phyloP scores from a whole-genome alignment of 2,797 vertebrate genomes.

The Jordanella pulchra region DNA sequence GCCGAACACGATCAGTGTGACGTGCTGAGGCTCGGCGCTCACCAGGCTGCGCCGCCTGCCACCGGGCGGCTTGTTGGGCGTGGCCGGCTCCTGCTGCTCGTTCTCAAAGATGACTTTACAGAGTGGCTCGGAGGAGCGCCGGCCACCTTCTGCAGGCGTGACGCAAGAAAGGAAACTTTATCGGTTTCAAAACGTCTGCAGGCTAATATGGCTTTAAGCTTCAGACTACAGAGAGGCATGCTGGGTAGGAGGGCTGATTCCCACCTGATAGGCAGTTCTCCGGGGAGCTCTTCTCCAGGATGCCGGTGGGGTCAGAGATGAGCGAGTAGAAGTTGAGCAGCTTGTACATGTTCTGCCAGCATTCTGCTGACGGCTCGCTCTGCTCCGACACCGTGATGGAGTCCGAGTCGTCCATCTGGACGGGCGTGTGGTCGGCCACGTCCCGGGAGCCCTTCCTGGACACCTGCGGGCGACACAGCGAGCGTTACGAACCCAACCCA shows the following conservation, averaged over 20 bases:
- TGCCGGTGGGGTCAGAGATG: slow-evolving; percentile 96
- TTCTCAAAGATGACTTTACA: slow-evolving; percentile 94
- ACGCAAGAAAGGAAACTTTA: background rate
- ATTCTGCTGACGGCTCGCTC: slow-evolving; percentile 97
- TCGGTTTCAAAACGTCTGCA: too few species aligned
- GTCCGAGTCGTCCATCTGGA: slow-evolving; percentile 98
- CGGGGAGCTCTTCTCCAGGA: slow-evolving; percentile 91
- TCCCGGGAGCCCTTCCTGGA: slow-evolving; percentile 97
- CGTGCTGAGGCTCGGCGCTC: slow-evolving; percentile 90
- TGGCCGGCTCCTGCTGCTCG: slow-evolving; percentile 85
- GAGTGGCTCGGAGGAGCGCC: slow-evolving; percentile 85
- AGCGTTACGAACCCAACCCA: too few species aligned
- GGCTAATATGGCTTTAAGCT: too few species aligned
- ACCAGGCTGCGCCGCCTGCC: slow-evolving; percentile 91
- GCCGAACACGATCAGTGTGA: slow-evolving; percentile 95
- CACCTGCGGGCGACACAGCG: slow-evolving; percentile 69
- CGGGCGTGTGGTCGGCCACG: slow-evolving; percentile 92
- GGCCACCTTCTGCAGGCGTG: slow-evolving; percentile 75
- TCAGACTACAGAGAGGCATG: too few species aligned
- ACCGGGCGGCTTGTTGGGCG: slow-evolving; percentile 64
- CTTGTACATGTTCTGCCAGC: slow-evolving; percentile 99
- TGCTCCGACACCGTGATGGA: slow-evolving; percentile 98
- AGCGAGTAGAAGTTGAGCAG: slow-evolving; percentile 98
- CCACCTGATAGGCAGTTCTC: slow-evolving; percentile 84
- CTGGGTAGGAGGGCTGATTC: background rate